Percentiles rank a stretch among this genome's conserved stretches.
Conservation (phyloP, 2,888 invertebrate species). For the Microctonus aethiopoides region DNA sequence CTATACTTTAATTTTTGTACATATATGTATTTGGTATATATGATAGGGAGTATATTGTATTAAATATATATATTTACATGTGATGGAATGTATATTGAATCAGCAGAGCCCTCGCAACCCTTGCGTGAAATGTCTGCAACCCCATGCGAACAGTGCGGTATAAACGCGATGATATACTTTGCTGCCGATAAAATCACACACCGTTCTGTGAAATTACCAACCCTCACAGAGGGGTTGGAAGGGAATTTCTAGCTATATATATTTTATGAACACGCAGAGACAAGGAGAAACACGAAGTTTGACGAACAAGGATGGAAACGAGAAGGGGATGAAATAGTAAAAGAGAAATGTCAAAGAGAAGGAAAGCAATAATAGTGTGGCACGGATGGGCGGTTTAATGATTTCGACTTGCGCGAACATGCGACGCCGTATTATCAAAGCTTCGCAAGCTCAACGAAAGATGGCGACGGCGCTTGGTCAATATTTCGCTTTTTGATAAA, state of each 20-base stretch:
- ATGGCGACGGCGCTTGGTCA: conserved; percentile 52
- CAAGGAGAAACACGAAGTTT: too few relatives aligned
- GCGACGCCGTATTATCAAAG: not conserved
- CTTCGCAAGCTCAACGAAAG: conserved; percentile 50
- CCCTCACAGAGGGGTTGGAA: conserved; percentile 26
- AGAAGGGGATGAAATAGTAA: too few relatives aligned
- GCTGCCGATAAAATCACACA: conserved; percentile 61
- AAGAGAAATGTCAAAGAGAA: too few relatives aligned
- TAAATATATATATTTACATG: not conserved
- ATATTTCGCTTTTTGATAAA: not conserved
- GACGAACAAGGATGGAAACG: too few relatives aligned
- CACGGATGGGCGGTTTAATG: conserved; percentile 40
- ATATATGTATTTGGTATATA: too few relatives aligned
- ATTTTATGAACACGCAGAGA: not conserved
- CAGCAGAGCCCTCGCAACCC: conserved; percentile 21
- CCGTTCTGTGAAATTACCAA: conserved; percentile 41
- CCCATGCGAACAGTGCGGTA: not conserved
- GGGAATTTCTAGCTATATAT: not conserved
- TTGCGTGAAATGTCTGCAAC: conserved; percentile 15
- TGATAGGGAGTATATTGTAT: too few relatives aligned
- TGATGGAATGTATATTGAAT: not conserved
- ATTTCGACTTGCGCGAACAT: conserved; percentile 38
- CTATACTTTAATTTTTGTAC: too few relatives aligned
- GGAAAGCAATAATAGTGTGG: too few relatives aligned
- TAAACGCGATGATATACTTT: conserved; percentile 34